Evolutionary conservation across 2,888 invertebrate genomes (phyloP), one percentile per base, ranked within the genome.

Genomic region (Drosophila basisetae): DNA sequence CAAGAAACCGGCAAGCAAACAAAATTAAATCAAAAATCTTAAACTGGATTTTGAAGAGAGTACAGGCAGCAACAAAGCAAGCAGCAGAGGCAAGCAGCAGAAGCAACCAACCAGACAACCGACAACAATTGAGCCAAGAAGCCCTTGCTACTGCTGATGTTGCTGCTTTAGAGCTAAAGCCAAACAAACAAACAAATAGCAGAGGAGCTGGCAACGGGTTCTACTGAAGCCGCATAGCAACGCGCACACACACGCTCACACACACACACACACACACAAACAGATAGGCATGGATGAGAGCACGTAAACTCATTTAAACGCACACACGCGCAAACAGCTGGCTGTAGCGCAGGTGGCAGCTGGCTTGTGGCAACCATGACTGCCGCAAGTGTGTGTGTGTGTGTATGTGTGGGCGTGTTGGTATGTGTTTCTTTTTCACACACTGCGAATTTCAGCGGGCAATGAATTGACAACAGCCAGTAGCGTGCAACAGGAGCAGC

Each of bases 1-100:
- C 71, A 62, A 61, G 68, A 70, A 82, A 69, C 71, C 75, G 58
- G 70, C 70, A 77, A 75, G 75, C 68, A 85, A 76, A 66, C 80
- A 64, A 85, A 86, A 86, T 86, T 86, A 86, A 86, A 86, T 86
- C 89, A 86, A 82, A 86, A 89, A 77, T 82, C 78, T 89, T 82
- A 84, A 82, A 89, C 80, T 86, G 69, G 88, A 89, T 87, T 87
- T 83, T 83, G 84, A 88, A 80, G 84, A 76, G 65, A 59, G 59
- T 49, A 55, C 62, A 47, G 41, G 56, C 22, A 31, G 30, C 56
- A 56, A 16, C 52, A 55, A 37, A 37, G 54, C 25, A 55, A 25
- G 50, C 39, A 47, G 64, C 61, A 68, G 59, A 54, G 37, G 22
- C 70, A 49, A 58, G 68, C 68, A 73, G 6, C 56, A 68, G 52